Evolutionary conservation across 2,797 vertebrate genomes (phyloP), one percentile per base, ranked within the genome.

Genomic region (Scyliorhinus canicula): DNA sequence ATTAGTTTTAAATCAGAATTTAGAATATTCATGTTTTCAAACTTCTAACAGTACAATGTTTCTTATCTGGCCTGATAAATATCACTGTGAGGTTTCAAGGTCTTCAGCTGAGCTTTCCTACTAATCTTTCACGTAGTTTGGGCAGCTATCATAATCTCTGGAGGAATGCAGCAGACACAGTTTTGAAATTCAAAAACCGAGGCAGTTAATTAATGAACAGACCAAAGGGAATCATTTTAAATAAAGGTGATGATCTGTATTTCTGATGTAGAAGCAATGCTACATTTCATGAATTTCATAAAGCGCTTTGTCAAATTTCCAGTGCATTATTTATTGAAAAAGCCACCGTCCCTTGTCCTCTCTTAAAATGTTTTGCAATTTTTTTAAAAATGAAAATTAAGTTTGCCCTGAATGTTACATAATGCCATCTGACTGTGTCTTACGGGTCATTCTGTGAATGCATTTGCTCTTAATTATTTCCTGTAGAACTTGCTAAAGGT

Each of bases 1-100:
- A 99, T 99, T 98, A 99, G 98, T 98, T 98, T 98, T 99, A 98
- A 99, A 99, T 98, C 99, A 99, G 98, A 98, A 98, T 98, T 97
- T 97, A 98, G 97, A 99, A 99, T 98, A 99, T 99, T 99, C 98
- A 99, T 99, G 98, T 98, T 97, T 97, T 97, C 97, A 97, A 98
- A 98, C 98, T 99, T 99, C 98, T 99, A 98, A 99, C 98, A 98
- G 98, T 98, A 98, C 67, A 97, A 98, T 95, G 97, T 97, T 97
- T 98, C 98, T 97, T 97, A 98, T 98, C 97, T 98, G 96, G 67
- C 95, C 96, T 96, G 97, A 97, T 98, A 99, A 98, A 98, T 97
- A 98, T 97, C 97, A 98, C 97, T 97, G 97, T 97, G 97, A 98
- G 97, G 97, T 96, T 97, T 96, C 97, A 97, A 97, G 97, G 97